A percentile compares a stretch with the other conserved stretches of the same genome.
These are phyloP conservation scores for Caligus rogercresseyi DNA, from an alignment of 1,140 invertebrate species.

Conservation along the genomic window DNA sequence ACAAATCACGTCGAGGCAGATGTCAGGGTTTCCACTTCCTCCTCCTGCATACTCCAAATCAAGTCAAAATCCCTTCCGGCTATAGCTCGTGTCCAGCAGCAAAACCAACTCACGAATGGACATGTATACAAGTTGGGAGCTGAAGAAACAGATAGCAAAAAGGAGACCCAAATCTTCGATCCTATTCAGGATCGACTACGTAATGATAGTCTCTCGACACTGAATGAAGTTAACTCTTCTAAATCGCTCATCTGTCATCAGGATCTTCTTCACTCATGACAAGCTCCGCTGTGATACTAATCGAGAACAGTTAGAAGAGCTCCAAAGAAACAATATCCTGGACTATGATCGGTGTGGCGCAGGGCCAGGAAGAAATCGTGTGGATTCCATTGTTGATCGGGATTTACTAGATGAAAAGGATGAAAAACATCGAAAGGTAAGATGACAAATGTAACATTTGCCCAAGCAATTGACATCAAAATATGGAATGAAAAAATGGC, in stretches of 20 bases:
- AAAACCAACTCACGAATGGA: neutral
- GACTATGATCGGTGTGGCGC: neutral
- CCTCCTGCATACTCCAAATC: too few relatives aligned
- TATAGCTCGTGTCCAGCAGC: neutral
- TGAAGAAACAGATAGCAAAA: too few relatives aligned
- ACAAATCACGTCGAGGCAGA: neutral
- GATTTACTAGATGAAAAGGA: neutral
- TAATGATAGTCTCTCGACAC: neutral
- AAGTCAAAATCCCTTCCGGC: neutral
- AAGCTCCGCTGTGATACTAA: neutral
- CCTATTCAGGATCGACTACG: neutral
- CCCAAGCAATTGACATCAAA: too few relatives aligned
- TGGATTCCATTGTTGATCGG: neutral
- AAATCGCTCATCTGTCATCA: neutral
- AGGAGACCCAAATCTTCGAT: neutral
- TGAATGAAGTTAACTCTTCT: neutral
- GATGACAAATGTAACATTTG: neutral
- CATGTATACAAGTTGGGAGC: neutral
- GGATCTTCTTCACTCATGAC: neutral
- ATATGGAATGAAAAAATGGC: too few relatives aligned
- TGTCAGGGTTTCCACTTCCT: neutral
- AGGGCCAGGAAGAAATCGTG: neutral
- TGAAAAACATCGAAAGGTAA: neutral
- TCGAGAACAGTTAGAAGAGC: neutral
- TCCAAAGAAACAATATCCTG: neutral